Percentiles rank a stretch among this genome's conserved stretches.
These are phyloP conservation scores for Bolborhynchus lineola DNA, from an alignment of 2,113 vertebrate genomes.

Conservation along the genomic window DNA sequence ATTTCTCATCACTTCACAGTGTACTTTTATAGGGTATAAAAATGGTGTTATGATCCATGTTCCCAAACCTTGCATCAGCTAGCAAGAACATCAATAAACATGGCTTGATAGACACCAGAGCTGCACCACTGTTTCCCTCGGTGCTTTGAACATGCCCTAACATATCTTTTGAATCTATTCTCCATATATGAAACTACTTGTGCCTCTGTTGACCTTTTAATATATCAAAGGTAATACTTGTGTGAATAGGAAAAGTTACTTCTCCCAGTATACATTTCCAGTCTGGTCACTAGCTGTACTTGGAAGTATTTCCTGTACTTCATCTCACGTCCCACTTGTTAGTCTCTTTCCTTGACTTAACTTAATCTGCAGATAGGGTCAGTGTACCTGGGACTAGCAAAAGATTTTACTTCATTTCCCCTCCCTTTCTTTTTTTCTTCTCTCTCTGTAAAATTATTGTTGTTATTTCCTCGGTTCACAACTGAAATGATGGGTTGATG, in stretches of 20 bases:
- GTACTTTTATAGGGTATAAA: slow-evolving; percentile 64
- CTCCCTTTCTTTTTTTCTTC: background rate
- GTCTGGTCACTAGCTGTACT: background rate
- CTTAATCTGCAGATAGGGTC: background rate
- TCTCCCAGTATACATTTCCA: background rate
- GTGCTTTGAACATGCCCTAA: background rate
- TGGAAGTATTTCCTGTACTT: background rate
- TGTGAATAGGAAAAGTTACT: background rate
- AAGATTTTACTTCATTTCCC: background rate
- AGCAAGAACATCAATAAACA: slow-evolving; percentile 57
- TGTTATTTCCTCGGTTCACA: slow-evolving; percentile 4
- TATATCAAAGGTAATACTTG: background rate
- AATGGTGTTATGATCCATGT: slow-evolving; percentile 57
- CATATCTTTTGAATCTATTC: background rate
- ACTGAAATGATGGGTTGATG: slow-evolving; percentile 8
- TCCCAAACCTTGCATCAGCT: slow-evolving; percentile 51
- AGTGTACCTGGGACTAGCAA: background rate
- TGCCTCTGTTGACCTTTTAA: background rate
- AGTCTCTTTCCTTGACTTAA: background rate
- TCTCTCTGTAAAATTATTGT: background rate
- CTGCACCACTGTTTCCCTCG: background rate
- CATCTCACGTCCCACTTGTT: background rate
- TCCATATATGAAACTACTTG: background rate
- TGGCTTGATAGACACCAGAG: slow-evolving; percentile 51
- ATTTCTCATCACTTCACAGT: slow-evolving; percentile 35